Percentiles rank a stretch among this genome's conserved stretches.
phyloP scores from a whole-genome alignment of 2,113 vertebrate species.

The Phalacrocorax pelagicus region DNA sequence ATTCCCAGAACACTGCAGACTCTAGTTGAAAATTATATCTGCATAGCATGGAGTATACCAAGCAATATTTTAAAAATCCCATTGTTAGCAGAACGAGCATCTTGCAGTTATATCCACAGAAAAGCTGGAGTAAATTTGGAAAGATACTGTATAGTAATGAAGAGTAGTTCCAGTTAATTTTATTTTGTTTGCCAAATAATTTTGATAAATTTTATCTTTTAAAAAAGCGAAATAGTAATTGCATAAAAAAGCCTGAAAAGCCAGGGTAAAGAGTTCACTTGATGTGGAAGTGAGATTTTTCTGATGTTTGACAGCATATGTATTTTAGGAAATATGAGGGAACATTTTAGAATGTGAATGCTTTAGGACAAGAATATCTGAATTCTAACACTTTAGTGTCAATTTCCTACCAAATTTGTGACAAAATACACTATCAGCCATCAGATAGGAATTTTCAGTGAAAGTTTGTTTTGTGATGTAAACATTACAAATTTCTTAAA shows the following conservation, averaged over 20 bases:
- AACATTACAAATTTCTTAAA: not conserved
- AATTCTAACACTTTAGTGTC: not conserved
- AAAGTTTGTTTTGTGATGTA: not conserved
- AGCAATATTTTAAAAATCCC: not conserved
- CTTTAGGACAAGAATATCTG: not conserved
- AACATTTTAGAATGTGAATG: not conserved
- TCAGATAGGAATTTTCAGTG: not conserved
- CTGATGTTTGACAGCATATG: not conserved
- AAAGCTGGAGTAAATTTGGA: not conserved
- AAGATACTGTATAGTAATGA: not conserved
- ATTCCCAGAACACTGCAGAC: slow-evolving; percentile 65
- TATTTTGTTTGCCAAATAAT: not conserved
- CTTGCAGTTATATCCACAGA: not conserved
- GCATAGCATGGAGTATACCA: not conserved
- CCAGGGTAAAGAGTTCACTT: not conserved
- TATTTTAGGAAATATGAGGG: not conserved
- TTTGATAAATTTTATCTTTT: not conserved
- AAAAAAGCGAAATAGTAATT: not conserved
- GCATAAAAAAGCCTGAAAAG: not conserved
- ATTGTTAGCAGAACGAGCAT: not conserved
- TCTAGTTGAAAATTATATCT: not conserved
- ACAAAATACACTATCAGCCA: not conserved
- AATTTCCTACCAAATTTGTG: not conserved
- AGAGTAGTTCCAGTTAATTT: not conserved
- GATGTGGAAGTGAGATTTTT: not conserved